Evolutionary conservation across 2,888 invertebrate genomes (phyloP).

Genomic region (Altica lythri): DNA sequence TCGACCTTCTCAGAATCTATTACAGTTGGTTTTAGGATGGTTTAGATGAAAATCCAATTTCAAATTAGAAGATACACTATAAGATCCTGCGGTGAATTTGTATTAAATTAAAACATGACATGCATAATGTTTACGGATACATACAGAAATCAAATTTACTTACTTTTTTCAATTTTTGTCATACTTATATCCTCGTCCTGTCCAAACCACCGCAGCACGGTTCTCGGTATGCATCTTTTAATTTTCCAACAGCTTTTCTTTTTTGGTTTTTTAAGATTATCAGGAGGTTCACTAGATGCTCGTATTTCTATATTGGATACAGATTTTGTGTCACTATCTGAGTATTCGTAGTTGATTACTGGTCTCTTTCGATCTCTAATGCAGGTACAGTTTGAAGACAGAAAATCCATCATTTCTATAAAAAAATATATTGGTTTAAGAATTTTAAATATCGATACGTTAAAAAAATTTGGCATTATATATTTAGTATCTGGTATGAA

Average conservation of each 20-base stretch:
- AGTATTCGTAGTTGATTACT: slow-evolving; percentile 58
- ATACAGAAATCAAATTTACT: slow-evolving; percentile 55
- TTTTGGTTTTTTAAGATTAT: slow-evolving; percentile 56
- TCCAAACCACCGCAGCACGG: slow-evolving; percentile 70
- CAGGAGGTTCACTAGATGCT: slow-evolving; percentile 57
- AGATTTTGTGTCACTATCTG: slow-evolving; percentile 45
- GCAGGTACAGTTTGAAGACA: slow-evolving; percentile 41
- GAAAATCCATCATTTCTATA: slow-evolving; percentile 32
- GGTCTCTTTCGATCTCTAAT: slow-evolving; percentile 37
- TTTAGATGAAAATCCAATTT: too few relatives aligned
- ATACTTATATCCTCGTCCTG: slow-evolving; percentile 72
- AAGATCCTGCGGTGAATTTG: too few relatives aligned
- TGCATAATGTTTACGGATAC: too few relatives aligned
- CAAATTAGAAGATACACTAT: too few relatives aligned
- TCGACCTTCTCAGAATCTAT: too few relatives aligned
- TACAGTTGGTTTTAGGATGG: too few relatives aligned
- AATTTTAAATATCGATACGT: too few relatives aligned
- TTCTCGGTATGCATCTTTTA: slow-evolving; percentile 60
- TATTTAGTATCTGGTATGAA: too few relatives aligned
- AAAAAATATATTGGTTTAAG: background rate
- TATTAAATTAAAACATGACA: too few relatives aligned
- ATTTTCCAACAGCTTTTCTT: slow-evolving; percentile 38
- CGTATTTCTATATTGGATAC: slow-evolving; percentile 60
- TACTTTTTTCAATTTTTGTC: slow-evolving; percentile 78
- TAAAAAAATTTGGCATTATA: too few relatives aligned